phyloP scores from a whole-genome alignment of 2,113 vertebrate species.

The Bagarius yarrelli region DNA sequence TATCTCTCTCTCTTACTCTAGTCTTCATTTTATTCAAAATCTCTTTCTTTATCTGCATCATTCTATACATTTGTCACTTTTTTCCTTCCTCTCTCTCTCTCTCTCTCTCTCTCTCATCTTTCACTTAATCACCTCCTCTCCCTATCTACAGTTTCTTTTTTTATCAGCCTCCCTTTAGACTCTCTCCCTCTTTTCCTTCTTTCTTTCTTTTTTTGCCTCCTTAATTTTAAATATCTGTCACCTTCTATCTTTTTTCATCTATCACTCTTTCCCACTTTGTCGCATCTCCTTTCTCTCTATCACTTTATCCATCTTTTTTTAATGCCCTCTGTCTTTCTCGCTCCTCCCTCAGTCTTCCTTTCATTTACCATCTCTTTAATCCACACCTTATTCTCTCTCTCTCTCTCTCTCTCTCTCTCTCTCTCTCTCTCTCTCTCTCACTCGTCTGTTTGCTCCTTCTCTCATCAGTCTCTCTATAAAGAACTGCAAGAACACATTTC shows the following conservation, averaged over 20 bases:
- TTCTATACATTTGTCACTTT: too few relatives aligned
- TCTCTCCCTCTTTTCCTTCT: too few relatives aligned
- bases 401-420: not conserved
- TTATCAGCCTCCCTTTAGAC: not conserved
- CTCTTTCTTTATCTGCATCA: not conserved
- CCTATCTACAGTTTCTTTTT: not conserved
- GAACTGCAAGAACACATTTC: not conserved
- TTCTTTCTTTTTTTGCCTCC: not conserved
- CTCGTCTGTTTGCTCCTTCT: not conserved
- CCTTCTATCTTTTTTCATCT: too few relatives aligned
- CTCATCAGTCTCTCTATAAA: conserved; percentile 7
- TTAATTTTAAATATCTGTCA: not conserved
- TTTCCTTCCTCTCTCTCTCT: not conserved
- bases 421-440: too few relatives aligned
- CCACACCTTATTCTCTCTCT: not conserved
- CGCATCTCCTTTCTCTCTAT: not conserved
- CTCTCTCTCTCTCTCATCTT: not conserved
- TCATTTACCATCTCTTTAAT: not conserved
- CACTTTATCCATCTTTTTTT: not conserved
- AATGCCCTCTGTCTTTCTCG: not conserved
- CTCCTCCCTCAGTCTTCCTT: not conserved
- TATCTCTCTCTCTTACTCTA: too few relatives aligned
- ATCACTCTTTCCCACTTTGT: not conserved
- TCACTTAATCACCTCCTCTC: not conserved
- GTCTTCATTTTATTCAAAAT: too few relatives aligned